These are phyloP conservation scores for Xestoiulus laeticollis DNA, from an alignment of 2,888 invertebrate genomes.

Conservation along the genomic window DNA sequence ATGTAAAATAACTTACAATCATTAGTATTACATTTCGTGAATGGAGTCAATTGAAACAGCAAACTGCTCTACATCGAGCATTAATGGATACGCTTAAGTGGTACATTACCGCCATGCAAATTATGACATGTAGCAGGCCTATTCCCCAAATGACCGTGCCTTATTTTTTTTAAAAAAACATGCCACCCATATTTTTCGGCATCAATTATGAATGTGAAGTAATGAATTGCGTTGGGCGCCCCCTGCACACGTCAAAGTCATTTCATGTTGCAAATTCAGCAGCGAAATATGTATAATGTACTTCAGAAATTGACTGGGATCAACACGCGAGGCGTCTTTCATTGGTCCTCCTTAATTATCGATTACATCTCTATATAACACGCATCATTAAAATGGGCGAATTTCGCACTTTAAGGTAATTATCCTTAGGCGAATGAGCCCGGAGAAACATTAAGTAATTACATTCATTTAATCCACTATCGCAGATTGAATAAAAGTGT, in stretches of 20 bases:
- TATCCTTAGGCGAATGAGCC: background rate
- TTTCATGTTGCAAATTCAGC: background rate
- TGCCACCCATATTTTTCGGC: background rate
- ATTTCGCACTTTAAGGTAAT: conserved; percentile 19
- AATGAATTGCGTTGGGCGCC: conserved; percentile 32
- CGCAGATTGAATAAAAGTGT: conserved; percentile 8
- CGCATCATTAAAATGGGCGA: conserved; percentile 40
- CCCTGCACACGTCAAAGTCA: background rate
- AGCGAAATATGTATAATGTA: background rate
- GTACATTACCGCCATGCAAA: background rate
- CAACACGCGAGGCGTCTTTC: background rate
- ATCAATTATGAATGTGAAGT: background rate
- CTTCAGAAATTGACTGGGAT: background rate
- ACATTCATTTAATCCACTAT: background rate
- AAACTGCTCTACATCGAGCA: background rate
- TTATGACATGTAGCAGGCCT: background rate
- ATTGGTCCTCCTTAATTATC: conserved; percentile 17
- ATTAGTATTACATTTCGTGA: conserved; percentile 3
- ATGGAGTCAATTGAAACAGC: background rate
- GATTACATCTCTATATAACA: background rate
- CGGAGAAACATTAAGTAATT: background rate
- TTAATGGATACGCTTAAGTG: background rate
- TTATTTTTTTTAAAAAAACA: background rate
- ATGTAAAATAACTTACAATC: background rate
- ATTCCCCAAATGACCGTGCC: background rate